Base-by-base conservation (phyloP, 1,140 invertebrate species). In the Chymomyza costata region DNA sequence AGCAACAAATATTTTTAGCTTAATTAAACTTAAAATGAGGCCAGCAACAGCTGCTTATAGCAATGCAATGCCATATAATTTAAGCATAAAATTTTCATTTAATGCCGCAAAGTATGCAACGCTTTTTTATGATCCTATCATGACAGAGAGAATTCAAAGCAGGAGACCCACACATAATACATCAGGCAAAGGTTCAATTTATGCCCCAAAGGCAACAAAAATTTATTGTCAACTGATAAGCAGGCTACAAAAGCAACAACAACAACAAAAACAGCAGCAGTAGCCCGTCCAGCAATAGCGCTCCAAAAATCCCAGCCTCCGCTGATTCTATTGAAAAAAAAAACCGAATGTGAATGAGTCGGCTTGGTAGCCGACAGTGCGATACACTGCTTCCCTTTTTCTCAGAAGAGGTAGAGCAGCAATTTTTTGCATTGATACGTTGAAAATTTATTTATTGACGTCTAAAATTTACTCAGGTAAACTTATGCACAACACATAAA, bases 151-250 rank as follows among this genome's bases (percentile, higher is more conserved):
- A n/a, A n/a, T n/a, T n/a, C n/a, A n/a, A n/a, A n/a, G n/a, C n/a
- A n/a, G n/a, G n/a, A n/a, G n/a, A n/a, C n/a, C n/a, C n/a, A n/a
- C n/a, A n/a, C n/a, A n/a, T 19, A 63, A 78, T 80, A 80, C 71
- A 80, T 78, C 71, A 67, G 54, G 51, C 67, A 47, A 78, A 65
- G 54, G 44, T 55, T 80, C 73, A 78, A 80, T 78, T 78, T 78
- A 80, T 80, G 67, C 71, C 52, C 73, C 67, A 54, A 52, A 76
- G 63, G 73, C 70, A 78, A 78, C 73, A 80, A 78, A 78, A 80
- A 78, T 78, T 78, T 78, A 78, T 78, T 78, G 71, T 78, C 62
- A 78, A 78, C 71, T 78, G 71, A 78, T 80, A 78, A 78, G 71
- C 71, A 71, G 71, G 66, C 48, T 57, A 50, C n/a, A 40, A 71